These are phyloP conservation scores for Dilophus febrilis DNA, from an alignment of 2,888 invertebrate genomes.

Conservation along the genomic window DNA sequence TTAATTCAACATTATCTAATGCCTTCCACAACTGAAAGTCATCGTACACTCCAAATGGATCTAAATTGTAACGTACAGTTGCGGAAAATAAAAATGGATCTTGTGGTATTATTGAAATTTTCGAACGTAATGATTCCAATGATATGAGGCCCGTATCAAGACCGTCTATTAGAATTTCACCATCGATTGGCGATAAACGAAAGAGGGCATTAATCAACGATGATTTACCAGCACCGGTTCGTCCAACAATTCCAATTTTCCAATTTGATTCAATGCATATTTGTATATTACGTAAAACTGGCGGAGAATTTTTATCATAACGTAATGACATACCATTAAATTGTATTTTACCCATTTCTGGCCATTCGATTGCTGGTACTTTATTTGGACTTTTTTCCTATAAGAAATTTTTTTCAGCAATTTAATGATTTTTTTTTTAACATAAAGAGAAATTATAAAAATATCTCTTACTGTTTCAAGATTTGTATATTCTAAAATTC, in stretches of 20 bases:
- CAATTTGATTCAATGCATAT: slow-evolving; percentile 45
- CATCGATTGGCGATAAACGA: slow-evolving; percentile 52
- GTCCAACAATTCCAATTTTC: slow-evolving; percentile 64
- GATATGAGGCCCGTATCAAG: slow-evolving; percentile 38
- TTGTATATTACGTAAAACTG: slow-evolving; percentile 57
- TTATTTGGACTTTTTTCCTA: slow-evolving; percentile 29
- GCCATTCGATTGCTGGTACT: slow-evolving; percentile 48
- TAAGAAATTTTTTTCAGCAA: too few species aligned
- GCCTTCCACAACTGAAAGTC: slow-evolving; percentile 37
- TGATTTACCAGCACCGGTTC: slow-evolving; percentile 74
- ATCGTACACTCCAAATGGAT: slow-evolving; percentile 37
- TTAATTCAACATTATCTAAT: slow-evolving; percentile 41
- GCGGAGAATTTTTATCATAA: slow-evolving; percentile 38
- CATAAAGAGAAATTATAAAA: too few species aligned
- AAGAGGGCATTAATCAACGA: slow-evolving; percentile 64
- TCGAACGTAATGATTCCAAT: slow-evolving; percentile 31
- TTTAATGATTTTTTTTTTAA: too few species aligned
- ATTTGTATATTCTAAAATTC: slow-evolving; percentile 50
- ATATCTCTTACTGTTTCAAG: slow-evolving; percentile 35
- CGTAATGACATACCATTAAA: slow-evolving; percentile 39
- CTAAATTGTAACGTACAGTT: slow-evolving; percentile 44
- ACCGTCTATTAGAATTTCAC: slow-evolving; percentile 54
- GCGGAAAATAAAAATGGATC: slow-evolving; percentile 39
- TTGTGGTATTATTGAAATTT: slow-evolving; percentile 40
- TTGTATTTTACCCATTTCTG: slow-evolving; percentile 39